phyloP scores from a whole-genome alignment of 2,113 vertebrate genomes.

The Octodon degus region DNA sequence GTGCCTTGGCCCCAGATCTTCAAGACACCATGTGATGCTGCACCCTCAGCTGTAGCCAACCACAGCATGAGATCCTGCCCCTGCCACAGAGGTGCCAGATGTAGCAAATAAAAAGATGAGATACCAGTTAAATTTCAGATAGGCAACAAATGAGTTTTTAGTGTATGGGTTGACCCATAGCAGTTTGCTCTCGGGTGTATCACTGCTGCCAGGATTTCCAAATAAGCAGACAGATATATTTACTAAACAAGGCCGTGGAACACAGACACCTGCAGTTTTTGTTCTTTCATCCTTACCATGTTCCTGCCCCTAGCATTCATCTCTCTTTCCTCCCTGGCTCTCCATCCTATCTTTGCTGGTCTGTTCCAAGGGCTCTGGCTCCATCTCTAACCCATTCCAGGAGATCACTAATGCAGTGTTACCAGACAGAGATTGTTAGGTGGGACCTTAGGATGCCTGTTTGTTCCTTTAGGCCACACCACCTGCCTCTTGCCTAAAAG shows the following conservation, averaged over 20 bases:
- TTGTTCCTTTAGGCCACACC: background rate
- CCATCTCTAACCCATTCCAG: background rate
- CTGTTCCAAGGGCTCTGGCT: background rate
- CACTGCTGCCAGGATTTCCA: background rate
- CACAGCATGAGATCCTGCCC: background rate
- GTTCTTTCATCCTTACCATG: background rate
- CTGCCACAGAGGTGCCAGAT: background rate
- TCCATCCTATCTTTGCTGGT: background rate
- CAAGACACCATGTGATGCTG: background rate
- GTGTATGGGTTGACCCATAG: background rate
- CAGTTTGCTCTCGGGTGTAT: background rate
- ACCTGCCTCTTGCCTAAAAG: background rate
- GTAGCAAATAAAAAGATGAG: conserved; percentile 20
- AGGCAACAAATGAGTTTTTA: background rate
- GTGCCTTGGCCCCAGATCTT: background rate
- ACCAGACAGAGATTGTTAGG: background rate
- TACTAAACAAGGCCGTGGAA: background rate
- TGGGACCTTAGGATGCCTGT: background rate
- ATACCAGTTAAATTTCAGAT: conserved; percentile 24
- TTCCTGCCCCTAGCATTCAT: background rate
- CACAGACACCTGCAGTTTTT: background rate
- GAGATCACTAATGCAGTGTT: background rate
- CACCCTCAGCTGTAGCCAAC: background rate
- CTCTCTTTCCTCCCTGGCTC: background rate
- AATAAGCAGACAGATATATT: background rate